These are phyloP conservation scores for Cryptus armator DNA, from an alignment of 2,888 invertebrate genomes.

Conservation along the genomic window DNA sequence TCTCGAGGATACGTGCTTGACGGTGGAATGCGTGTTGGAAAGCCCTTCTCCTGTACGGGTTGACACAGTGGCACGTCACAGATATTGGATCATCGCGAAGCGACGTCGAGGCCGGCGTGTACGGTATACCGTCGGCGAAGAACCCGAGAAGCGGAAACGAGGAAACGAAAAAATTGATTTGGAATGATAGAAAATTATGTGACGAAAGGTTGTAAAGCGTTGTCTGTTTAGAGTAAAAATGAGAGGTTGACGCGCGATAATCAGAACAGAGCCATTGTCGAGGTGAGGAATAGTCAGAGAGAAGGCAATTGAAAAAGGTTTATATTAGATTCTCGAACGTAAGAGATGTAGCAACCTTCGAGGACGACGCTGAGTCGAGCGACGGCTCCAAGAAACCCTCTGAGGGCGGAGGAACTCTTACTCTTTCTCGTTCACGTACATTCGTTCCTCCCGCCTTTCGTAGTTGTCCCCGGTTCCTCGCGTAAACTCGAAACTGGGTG, in stretches of 20 bases:
- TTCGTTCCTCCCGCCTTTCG: not conserved
- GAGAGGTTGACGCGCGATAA: not conserved
- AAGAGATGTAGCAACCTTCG: not conserved
- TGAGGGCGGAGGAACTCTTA: slow-evolving; percentile 30
- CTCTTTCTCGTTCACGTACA: slow-evolving; percentile 5
- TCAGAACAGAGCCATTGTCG: slow-evolving; percentile 10
- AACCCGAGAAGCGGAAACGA: not conserved
- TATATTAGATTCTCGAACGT: not conserved
- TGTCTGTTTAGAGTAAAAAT: slow-evolving; percentile 16
- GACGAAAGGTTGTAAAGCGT: slow-evolving; percentile 8
- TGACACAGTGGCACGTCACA: slow-evolving; percentile 23
- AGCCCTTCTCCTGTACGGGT: not conserved
- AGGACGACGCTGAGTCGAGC: slow-evolving; percentile 7
- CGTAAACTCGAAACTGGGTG: slow-evolving; percentile 52
- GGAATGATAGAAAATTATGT: slow-evolving; percentile 5
- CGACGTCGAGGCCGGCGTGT: slow-evolving; percentile 7
- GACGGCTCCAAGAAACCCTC: slow-evolving; percentile 15
- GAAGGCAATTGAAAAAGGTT: not conserved
- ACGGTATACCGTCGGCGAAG: not conserved
- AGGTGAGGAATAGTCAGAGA: not conserved
- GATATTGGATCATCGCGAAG: slow-evolving; percentile 39
- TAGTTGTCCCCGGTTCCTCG: slow-evolving; percentile 24
- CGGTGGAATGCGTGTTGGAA: slow-evolving; percentile 14
- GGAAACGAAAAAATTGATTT: slow-evolving; percentile 10
- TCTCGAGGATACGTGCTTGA: slow-evolving; percentile 1